These are phyloP conservation scores for Nomada goodeniana DNA, from an alignment of 2,888 invertebrate genomes.

Conservation along the genomic window DNA sequence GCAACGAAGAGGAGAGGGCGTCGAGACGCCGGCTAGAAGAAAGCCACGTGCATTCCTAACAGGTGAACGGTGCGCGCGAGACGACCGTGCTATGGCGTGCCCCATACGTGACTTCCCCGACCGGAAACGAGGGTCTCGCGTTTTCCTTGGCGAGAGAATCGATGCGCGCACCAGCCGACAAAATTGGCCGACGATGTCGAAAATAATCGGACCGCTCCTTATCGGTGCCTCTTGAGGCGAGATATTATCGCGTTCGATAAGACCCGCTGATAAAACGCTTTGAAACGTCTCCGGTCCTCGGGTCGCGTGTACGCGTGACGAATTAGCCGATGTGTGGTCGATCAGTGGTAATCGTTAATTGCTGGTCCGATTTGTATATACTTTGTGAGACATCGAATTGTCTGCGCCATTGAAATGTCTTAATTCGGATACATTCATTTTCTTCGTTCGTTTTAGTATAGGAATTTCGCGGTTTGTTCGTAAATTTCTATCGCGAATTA, in stretches of 20 bases:
- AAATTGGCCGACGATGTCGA: conserved; percentile 37
- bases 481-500: too few species aligned
- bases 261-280: conserved; percentile 21
- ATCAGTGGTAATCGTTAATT: neutral
- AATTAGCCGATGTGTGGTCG: neutral
- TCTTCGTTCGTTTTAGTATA: too few species aligned
- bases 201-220: conserved; percentile 24
- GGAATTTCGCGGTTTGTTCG: too few species aligned
- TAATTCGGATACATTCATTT: too few species aligned
- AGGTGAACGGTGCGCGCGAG: conserved; percentile 8
- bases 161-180: conserved; percentile 24
- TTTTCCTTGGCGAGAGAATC: conserved; percentile 25
- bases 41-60: conserved; percentile 49
- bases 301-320: neutral
- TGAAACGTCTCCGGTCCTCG: conserved; percentile 10
- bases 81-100: conserved; percentile 9
- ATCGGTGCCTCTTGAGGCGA: conserved; percentile 24
- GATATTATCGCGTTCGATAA: conserved; percentile 50
- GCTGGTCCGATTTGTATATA: neutral
- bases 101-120: conserved; percentile 66
- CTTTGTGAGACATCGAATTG: too few species aligned
- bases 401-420: too few species aligned
- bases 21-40: conserved; percentile 22
- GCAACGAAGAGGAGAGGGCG: conserved; percentile 8
- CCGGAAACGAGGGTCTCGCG: conserved; percentile 57